These are phyloP conservation scores for Epicampocera succincta DNA, from an alignment of 2,888 invertebrate species.

Conservation along the genomic window DNA sequence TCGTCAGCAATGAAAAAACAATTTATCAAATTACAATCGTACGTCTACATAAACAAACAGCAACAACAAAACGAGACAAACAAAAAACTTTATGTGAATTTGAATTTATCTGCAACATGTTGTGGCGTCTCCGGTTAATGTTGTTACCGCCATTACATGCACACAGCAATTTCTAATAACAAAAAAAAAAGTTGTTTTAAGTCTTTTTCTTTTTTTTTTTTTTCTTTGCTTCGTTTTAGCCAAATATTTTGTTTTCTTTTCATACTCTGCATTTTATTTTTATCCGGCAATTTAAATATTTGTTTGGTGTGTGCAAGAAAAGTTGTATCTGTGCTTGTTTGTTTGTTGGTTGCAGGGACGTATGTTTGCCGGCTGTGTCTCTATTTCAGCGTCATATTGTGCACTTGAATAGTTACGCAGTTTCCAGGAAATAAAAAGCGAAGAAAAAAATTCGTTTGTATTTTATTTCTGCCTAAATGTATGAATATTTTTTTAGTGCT, in stretches of 20 bases:
- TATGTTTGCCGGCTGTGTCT: background rate
- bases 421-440: constrained; percentile 23
- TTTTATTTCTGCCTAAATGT: background rate
- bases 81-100: constrained; percentile 55
- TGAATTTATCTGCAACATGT: constrained; percentile 67
- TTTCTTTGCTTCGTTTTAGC: constrained; percentile 12
- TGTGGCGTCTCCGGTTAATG: constrained; percentile 65
- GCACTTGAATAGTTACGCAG: constrained; percentile 66
- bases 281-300: constrained; percentile 60
- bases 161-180: constrained; percentile 27
- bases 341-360: constrained; percentile 10
- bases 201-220: constrained; percentile 7
- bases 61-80: constrained; percentile 14
- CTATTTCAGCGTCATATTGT: constrained; percentile 41
- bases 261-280: constrained; percentile 43
- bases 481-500: background rate
- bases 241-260: constrained; percentile 38
- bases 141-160: constrained; percentile 59
- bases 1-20: constrained; percentile 60
- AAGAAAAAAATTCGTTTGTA: constrained; percentile 6
- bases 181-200: constrained; percentile 34
- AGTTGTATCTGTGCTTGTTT: constrained; percentile 7
- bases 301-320: constrained; percentile 22
- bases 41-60: constrained; percentile 31
- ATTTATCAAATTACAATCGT: constrained; percentile 62